phyloP scores from a whole-genome alignment of 2,113 vertebrate species.

The Hyperoodon ampullatus region DNA sequence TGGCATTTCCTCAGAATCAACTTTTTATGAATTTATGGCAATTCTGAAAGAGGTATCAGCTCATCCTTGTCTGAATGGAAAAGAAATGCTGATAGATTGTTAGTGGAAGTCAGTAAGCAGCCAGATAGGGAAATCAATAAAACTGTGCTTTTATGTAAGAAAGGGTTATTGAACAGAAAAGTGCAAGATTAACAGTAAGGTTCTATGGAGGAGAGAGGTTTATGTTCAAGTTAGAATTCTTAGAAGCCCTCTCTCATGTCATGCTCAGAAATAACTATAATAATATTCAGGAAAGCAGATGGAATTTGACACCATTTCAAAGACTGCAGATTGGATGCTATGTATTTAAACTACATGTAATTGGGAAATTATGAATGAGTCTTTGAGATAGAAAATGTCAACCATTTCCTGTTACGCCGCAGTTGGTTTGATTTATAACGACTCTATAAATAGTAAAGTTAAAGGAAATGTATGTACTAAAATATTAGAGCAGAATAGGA shows the following conservation, averaged over 20 bases:
- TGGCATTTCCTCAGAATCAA: slow-evolving; percentile 41
- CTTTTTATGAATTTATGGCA: slow-evolving; percentile 56
- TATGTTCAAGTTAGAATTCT: slow-evolving; percentile 70
- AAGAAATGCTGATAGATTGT: slow-evolving; percentile 60
- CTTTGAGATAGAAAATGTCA: slow-evolving; percentile 76
- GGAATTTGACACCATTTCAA: slow-evolving; percentile 56
- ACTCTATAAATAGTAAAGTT: slow-evolving; percentile 73
- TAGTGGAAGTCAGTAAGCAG: slow-evolving; percentile 69
- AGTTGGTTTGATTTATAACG: slow-evolving; percentile 74
- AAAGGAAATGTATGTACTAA: slow-evolving; percentile 69
- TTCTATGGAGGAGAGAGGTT: slow-evolving; percentile 16
- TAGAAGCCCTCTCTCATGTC: slow-evolving; percentile 45
- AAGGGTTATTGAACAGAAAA: slow-evolving; percentile 63
- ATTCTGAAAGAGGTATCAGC: slow-evolving; percentile 30
- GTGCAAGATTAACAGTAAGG: slow-evolving; percentile 62
- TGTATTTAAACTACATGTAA: slow-evolving; percentile 66
- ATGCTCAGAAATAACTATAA: slow-evolving; percentile 67
- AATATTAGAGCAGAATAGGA: slow-evolving; percentile 51
- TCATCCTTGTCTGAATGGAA: not conserved
- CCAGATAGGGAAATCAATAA: slow-evolving; percentile 70
- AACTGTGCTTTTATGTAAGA: slow-evolving; percentile 50
- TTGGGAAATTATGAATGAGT: slow-evolving; percentile 69
- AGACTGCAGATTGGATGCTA: slow-evolving; percentile 63
- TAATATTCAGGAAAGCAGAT: slow-evolving; percentile 59
- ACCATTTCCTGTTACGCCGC: slow-evolving; percentile 61